phyloP scores from a whole-genome alignment of 2,113 vertebrate species.

The Grantiella picta region DNA sequence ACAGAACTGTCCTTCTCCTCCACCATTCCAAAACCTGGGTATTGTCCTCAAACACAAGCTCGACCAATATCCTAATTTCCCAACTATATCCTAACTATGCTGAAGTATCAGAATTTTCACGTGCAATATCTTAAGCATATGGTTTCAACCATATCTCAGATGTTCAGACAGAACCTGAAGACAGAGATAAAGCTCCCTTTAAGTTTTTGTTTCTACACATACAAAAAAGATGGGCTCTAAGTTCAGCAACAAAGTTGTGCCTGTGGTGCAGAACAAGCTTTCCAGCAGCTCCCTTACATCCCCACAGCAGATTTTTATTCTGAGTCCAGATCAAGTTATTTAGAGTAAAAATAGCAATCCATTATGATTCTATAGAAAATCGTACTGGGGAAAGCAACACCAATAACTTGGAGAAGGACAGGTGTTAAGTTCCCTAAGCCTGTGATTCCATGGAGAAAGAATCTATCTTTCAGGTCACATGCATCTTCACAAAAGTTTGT shows the following conservation, averaged over 20 bases:
- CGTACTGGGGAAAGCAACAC: rapidly evolving
- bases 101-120: not conserved
- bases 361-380: not conserved
- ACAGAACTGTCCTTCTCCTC: not conserved
- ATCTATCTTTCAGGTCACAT: not conserved
- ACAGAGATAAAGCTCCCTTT: not conserved
- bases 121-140: not conserved
- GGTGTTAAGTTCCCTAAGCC: not conserved
- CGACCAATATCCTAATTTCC: not conserved
- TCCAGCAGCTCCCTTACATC: not conserved
- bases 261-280: not conserved
- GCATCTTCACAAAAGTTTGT: not conserved
- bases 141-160: not conserved
- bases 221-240: not conserved
- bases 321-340: not conserved
- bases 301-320: not conserved
- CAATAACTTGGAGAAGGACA: not conserved
- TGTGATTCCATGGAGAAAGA: not conserved
- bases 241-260: not conserved
- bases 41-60: not conserved
- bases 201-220: not conserved
- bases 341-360: not conserved
- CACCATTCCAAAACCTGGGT: not conserved
- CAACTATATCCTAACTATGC: not conserved
- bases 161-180: not conserved